Conservation (phyloP, 2,888 invertebrate species). For the Epinotia demarniana region DNA sequence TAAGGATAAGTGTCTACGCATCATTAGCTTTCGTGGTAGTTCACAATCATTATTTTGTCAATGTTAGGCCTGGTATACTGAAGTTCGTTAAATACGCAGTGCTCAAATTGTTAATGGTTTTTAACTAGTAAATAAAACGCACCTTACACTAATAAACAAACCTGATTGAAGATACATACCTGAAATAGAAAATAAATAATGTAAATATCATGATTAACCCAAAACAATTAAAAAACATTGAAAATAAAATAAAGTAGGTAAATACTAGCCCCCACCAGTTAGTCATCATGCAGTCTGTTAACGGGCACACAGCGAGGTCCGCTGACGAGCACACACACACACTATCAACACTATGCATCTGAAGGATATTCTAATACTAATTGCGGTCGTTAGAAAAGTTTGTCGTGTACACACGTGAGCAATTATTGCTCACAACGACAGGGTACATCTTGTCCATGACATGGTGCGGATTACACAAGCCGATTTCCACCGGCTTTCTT, state of each 20-base stretch:
- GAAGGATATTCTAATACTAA: background rate
- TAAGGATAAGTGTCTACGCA: background rate
- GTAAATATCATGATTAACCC: background rate
- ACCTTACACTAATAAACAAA: slow-evolving; percentile 9
- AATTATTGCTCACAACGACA: no score
- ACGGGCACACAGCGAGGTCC: background rate
- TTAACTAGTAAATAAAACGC: no score
- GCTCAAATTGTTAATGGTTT: no score
- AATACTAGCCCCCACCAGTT: slow-evolving; percentile 30
- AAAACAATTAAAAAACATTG: background rate
- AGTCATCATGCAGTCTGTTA: slow-evolving; percentile 17
- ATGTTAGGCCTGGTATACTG: background rate
- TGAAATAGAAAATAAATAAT: slow-evolving; percentile 23
- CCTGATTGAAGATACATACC: slow-evolving; percentile 34
- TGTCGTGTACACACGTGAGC: no score
- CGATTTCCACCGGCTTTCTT: no score
- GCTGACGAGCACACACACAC: background rate
- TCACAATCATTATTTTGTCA: background rate
- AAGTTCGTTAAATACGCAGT: no score
- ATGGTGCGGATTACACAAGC: no score
- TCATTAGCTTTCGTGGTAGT: background rate
- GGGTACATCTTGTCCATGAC: no score
- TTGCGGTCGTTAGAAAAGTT: no score
- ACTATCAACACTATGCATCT: background rate
- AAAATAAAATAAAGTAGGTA: background rate